Conservation (phyloP, 2,797 vertebrate genomes). For the Onychomys torridus region DNA sequence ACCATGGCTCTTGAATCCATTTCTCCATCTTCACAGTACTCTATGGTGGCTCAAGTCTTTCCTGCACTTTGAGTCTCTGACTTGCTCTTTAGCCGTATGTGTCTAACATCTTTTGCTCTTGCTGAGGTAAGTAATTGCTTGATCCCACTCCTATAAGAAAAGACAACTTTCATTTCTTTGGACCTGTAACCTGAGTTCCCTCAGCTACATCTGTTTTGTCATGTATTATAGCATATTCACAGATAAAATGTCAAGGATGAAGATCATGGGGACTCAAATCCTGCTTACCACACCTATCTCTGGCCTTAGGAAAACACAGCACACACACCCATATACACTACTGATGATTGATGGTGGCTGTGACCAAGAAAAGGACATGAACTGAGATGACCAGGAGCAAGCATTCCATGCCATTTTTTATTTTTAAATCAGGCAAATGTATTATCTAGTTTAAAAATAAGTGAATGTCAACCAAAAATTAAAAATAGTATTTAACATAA, state of each 20-base stretch:
- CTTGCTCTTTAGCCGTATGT: not conserved
- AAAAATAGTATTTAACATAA: not conserved
- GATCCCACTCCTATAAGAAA: not conserved
- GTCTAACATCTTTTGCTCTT: not conserved
- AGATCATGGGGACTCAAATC: not conserved
- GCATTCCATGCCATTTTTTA: not conserved
- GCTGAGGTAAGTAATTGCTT: not conserved
- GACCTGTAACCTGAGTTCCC: not conserved
- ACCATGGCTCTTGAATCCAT: not conserved
- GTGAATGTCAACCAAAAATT: not conserved
- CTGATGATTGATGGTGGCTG: not conserved
- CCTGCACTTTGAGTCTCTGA: not conserved
- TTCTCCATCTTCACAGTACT: not conserved
- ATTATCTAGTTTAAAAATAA: constrained; percentile 20
- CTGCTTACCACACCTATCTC: not conserved
- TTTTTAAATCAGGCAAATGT: not conserved
- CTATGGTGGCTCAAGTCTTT: not conserved
- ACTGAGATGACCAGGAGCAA: not conserved
- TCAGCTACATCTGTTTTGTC: not conserved
- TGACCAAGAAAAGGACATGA: not conserved
- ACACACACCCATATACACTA: not conserved
- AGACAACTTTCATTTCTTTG: not conserved
- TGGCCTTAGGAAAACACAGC: not conserved
- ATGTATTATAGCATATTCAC: not conserved
- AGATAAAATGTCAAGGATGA: not conserved